Base-by-base conservation (phyloP, 2,888 invertebrate genomes). In the Megastigmus dorsalis region DNA sequence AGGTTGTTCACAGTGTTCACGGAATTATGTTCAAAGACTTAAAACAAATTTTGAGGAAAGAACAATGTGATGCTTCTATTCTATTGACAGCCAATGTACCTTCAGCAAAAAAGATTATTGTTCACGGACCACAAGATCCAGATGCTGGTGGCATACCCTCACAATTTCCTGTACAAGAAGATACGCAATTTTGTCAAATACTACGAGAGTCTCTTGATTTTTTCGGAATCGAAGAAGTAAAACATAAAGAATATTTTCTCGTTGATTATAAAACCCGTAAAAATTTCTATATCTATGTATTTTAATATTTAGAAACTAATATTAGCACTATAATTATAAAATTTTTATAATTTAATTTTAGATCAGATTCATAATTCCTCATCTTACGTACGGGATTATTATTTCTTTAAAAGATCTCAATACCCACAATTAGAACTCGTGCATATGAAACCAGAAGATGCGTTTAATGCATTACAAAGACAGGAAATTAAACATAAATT, bases 21-120 rank as follows among this genome's bases (percentile, higher is more conserved):
- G 99, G 99, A 18, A 97, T 99, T 74, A 98, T 98, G 94, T 99
- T 99, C 86, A 99, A 99, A 89, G 99, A 99, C 89, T 90, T 99
- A 23, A 99, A 99, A 84, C 99, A 99, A 89, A 99, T 99, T 79
- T 89, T 99, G 77, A 92, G 99, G 66, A 99, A 99, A 86, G 99
- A 99, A 86, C 99, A 99, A 86, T 99, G 99, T 85, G 99, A 99
- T 89, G 98, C 99, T 0, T 97, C 98, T 0, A 95, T 99, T 83
- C 90, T 99, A 77, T 91, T 99, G 1, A 99, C 99, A 0, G 99
- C 99, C 3, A 99, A 99, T 89, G 98, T 99, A 15, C 99, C 99
- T 0, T 98, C 98, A 0, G 98, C 99, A 0, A 99, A 99, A 89
- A 99, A 99, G 89, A 97, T 99, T 78, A 95, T 99, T 71, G 97